Evolutionary conservation across 2,113 vertebrate genomes (phyloP).

Genomic region (Isichthys henryi): DNA sequence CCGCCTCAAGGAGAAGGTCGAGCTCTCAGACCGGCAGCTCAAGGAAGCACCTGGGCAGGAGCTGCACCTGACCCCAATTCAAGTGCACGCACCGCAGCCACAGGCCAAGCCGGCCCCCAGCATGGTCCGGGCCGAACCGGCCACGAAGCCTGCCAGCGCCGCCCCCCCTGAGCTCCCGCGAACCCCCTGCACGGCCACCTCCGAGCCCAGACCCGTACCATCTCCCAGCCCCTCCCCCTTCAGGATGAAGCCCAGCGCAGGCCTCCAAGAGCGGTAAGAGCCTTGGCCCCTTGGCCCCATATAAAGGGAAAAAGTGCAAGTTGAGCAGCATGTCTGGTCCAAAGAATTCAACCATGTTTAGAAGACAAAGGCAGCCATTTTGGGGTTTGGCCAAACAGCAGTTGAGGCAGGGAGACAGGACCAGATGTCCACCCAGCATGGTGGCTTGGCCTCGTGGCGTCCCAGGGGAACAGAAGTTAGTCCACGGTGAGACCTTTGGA

Average conservation of each 20-base stretch:
- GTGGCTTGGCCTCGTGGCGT: background rate
- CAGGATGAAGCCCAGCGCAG: conserved; percentile 89
- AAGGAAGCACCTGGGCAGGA: conserved; percentile 73
- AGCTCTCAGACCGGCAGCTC: conserved; percentile 71
- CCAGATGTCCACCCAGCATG: background rate
- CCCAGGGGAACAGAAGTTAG: background rate
- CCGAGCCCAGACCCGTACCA: conserved; percentile 65
- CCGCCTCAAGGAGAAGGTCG: conserved; percentile 81
- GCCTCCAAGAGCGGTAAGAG: conserved; percentile 82
- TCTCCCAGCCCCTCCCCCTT: conserved; percentile 80
- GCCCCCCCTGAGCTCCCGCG: conserved; percentile 25
- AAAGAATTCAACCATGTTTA: background rate
- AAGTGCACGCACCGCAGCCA: conserved; percentile 52
- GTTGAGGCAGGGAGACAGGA: background rate
- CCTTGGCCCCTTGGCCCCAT: background rate
- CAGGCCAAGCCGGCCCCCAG: conserved; percentile 66
- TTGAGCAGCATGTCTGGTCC: background rate
- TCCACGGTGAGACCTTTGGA: background rate
- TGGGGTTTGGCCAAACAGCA: background rate
- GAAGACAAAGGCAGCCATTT: background rate
- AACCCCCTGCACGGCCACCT: background rate
- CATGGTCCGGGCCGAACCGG: conserved; percentile 79
- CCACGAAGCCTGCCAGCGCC: conserved; percentile 48
- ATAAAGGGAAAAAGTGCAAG: background rate
- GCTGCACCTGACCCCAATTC: conserved; percentile 64